phyloP scores from a whole-genome alignment of 1,140 invertebrate genomes.

The Branchinecta lynchi region DNA sequence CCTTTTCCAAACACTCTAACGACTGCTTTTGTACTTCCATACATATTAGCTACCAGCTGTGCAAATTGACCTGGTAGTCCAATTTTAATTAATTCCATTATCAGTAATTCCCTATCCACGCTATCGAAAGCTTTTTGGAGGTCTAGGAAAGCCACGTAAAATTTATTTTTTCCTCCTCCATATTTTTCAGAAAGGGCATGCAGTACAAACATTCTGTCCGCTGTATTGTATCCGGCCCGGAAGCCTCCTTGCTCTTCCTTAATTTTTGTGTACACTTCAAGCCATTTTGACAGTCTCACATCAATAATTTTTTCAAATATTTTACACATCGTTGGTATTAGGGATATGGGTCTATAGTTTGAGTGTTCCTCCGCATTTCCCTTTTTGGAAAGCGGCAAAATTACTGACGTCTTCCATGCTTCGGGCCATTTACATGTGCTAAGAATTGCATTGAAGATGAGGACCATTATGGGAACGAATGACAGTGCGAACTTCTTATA shows the following conservation, averaged over 20 bases:
- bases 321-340: constrained; percentile 7
- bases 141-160: constrained; percentile 6
- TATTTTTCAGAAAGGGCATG: constrained; percentile 11
- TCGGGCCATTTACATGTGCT: constrained; percentile 10
- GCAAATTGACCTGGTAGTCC: constrained; percentile 1
- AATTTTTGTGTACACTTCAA: constrained; percentile 9
- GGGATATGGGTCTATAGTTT: background rate
- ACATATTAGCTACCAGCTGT: constrained; percentile 9
- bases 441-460: constrained; percentile 10
- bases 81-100: constrained; percentile 12
- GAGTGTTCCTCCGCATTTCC: background rate
- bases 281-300: constrained; percentile 9
- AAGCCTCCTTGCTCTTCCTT: background rate
- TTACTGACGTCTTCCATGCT: constrained; percentile 9
- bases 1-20: constrained; percentile 11
- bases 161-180: constrained; percentile 10
- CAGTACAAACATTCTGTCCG: constrained; percentile 4
- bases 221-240: constrained; percentile 2
- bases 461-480: constrained; percentile 10
- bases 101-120: constrained; percentile 11
- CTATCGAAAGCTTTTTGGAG: constrained; percentile 9
- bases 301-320: constrained; percentile 10
- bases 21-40: constrained; percentile 11
- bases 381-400: constrained; percentile 10
- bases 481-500: constrained; percentile 11